These are phyloP conservation scores for Alcedo quadribrachys DNA, from an alignment of 2,797 vertebrate species.

Conservation along the genomic window DNA sequence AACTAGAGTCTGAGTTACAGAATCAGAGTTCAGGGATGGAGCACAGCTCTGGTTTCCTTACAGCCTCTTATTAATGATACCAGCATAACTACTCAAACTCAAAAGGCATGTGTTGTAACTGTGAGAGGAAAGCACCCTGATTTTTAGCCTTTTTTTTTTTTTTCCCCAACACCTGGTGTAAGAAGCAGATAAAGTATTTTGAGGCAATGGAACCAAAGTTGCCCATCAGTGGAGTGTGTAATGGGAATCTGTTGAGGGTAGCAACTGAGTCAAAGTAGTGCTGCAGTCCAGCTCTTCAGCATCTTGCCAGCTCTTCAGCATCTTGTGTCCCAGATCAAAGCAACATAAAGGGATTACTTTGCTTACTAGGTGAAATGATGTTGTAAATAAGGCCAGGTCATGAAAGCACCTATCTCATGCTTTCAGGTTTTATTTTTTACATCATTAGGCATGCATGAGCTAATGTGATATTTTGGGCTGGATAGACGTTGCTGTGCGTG, in stretches of 20 bases:
- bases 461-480: neutral
- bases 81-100: neutral
- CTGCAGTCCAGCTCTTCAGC: neutral
- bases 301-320: neutral
- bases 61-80: neutral
- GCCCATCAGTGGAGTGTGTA: fast-evolving
- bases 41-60: neutral
- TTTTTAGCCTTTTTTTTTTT: neutral
- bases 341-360: neutral
- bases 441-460: neutral
- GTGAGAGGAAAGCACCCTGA: neutral
- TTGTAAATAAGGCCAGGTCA: neutral
- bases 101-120: neutral
- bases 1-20: neutral
- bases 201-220: neutral
- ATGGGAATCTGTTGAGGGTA: neutral
- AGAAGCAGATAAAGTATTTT: neutral
- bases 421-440: neutral
- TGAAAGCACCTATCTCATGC: neutral
- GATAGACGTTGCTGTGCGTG: fast-evolving
- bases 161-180: neutral
- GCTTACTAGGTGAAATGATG: neutral
- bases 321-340: neutral
- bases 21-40: neutral
- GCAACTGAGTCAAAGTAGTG: neutral